Evolutionary conservation across 1,140 invertebrate genomes (phyloP).

Genomic region (Galleria mellonella): DNA sequence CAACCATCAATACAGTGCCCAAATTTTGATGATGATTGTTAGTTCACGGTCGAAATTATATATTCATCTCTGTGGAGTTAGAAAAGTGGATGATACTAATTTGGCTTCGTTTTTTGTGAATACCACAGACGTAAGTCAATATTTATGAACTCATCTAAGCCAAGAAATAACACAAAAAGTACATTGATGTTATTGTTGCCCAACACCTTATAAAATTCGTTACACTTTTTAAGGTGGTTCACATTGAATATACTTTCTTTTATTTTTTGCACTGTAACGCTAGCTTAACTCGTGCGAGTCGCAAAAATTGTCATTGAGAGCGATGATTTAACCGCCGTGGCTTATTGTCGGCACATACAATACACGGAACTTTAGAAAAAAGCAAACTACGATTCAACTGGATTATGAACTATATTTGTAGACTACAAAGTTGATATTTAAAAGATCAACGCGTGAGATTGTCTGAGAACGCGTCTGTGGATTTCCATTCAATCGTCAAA

Average conservation of each 20-base stretch:
- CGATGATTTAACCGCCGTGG: conserved; percentile 2
- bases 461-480: background rate
- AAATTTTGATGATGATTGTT: too few relatives aligned
- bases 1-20: too few relatives aligned
- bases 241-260: conserved; percentile 1
- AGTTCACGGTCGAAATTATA: too few relatives aligned
- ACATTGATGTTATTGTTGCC: conserved; percentile 7
- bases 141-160: too few relatives aligned
- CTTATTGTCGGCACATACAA: background rate
- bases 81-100: too few relatives aligned
- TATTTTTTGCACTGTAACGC: conserved; percentile 1
- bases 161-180: too few relatives aligned
- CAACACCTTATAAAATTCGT: conserved; percentile 12
- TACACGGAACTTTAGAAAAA: conserved; percentile 1
- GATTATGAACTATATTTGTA: background rate
- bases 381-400: background rate
- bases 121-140: too few relatives aligned
- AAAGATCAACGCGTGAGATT: too few relatives aligned
- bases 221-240: conserved; percentile 9
- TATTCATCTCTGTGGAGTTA: too few relatives aligned
- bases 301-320: conserved; percentile 8
- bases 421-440: background rate
- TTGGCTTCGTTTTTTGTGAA: too few relatives aligned
- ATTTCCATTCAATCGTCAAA: conserved; percentile 5
- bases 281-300: conserved; percentile 4